Base-by-base conservation (phyloP, 2,888 invertebrate species). In the Drosophila tripunctata region DNA sequence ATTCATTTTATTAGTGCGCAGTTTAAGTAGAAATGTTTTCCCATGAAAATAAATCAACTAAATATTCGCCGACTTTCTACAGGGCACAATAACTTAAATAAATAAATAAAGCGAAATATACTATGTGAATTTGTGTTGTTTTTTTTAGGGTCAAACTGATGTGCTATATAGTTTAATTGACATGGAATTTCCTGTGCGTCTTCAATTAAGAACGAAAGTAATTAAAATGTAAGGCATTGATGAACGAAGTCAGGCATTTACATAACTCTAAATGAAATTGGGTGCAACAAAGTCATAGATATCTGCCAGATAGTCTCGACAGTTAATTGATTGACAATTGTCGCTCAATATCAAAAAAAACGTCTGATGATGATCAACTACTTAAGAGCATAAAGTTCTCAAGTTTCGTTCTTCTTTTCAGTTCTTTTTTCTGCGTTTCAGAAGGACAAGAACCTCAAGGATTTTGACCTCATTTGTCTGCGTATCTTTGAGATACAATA, bases 371-470 rank as follows among this genome's bases (percentile, higher is more conserved):
- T 24, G 36, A n/a, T 22, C 10, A 27, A n/a, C 6, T 5, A 4
- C 21, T 27, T 2, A 27, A 30, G 35, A 38, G 35, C 21, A 44
- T 12, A 4, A 19, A 15, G 30, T 17, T 19, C 30, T 35, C 30
- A 14, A 30, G 8, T 12, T 12, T 17, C 36, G 17, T 31, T 14
- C 27, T 40, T 61, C 40, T 5, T 4, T 21, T 19, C 10, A 6
- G 8, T 45, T n/a, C 27, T 17, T 33, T 36, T 12, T 31, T 36
- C 19, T 44, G 12, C 7, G 4, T 19, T 31, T 19, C 55, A 82
- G 79, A 89, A 90, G 90, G 90, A 90, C 90, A 89, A 88, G 81
- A 88, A 89, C 78, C 88, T 84, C 67, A 85, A 89, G 91, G 88
- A 89, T 88, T 86, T 90, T 90, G 90, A 90, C 89, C 90, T 88